Conservation (phyloP, 2,797 vertebrate genomes). For the Poecile montanus region DNA sequence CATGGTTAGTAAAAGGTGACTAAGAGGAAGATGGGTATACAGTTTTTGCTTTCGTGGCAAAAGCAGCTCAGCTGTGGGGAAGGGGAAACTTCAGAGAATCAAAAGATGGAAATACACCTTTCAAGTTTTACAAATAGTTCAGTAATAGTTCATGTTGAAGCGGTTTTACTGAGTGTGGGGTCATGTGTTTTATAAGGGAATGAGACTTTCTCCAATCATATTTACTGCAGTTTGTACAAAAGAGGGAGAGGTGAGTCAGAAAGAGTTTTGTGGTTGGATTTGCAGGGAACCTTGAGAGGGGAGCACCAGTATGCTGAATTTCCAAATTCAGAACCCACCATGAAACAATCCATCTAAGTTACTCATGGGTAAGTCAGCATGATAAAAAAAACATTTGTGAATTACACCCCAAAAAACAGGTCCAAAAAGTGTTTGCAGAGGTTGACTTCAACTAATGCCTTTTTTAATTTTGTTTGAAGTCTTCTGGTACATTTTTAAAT, state of each 20-base stretch:
- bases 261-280: constrained; percentile 44
- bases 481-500: background rate
- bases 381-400: background rate
- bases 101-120: background rate
- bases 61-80: background rate
- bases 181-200: background rate
- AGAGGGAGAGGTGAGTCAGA: constrained; percentile 18
- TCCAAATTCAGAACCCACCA: constrained; percentile 38
- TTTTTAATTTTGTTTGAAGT: background rate
- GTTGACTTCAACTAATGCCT: background rate
- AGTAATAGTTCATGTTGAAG: background rate
- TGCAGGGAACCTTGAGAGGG: constrained; percentile 37
- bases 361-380: background rate
- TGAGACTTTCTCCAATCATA: background rate
- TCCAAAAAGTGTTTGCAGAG: background rate
- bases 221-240: background rate
- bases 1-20: background rate
- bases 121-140: background rate
- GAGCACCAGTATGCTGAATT: constrained; percentile 9
- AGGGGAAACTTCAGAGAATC: background rate
- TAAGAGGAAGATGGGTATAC: background rate
- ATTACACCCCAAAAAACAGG: background rate
- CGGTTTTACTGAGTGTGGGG: background rate
- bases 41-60: background rate
- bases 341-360: constrained; percentile 33